Evolutionary conservation across 2,888 invertebrate species (phyloP).

Genomic region (Lepetodrilus schrolli): DNA sequence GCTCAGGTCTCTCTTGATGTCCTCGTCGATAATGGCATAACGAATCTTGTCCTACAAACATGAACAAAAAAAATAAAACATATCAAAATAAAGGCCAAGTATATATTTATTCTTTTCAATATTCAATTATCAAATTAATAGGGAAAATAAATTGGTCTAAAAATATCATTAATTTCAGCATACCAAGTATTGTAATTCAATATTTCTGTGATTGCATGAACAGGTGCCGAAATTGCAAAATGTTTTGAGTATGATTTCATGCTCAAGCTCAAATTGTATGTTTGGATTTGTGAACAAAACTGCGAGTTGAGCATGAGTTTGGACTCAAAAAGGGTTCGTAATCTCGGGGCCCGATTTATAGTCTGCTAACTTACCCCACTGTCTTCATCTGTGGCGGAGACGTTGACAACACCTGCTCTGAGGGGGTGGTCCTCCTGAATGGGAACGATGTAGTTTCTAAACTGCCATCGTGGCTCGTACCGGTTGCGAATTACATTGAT

Average conservation of each 20-base stretch:
- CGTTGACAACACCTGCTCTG: slow-evolving; percentile 39
- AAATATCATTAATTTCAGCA: too few relatives aligned
- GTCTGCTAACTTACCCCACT: slow-evolving; percentile 49
- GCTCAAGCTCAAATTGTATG: too few relatives aligned
- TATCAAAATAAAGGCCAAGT: neutral
- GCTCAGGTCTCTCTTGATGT: slow-evolving; percentile 31
- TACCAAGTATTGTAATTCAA: too few relatives aligned
- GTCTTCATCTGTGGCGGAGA: slow-evolving; percentile 55
- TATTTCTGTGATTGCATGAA: too few relatives aligned
- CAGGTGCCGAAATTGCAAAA: too few relatives aligned
- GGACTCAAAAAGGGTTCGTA: too few relatives aligned
- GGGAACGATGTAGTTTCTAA: slow-evolving; percentile 28
- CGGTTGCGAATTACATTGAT: slow-evolving; percentile 41
- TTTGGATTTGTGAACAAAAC: too few relatives aligned
- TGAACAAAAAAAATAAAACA: neutral
- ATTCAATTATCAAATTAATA: neutral
- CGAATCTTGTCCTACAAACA: slow-evolving; percentile 39
- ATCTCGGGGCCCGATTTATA: too few relatives aligned
- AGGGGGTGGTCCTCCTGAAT: slow-evolving; percentile 53
- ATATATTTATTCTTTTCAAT: neutral
- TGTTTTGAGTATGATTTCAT: too few relatives aligned
- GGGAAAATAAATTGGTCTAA: too few relatives aligned
- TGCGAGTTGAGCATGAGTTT: too few relatives aligned
- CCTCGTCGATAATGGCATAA: slow-evolving; percentile 37
- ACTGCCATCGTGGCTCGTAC: slow-evolving; percentile 81